Percentiles rank a stretch among this genome's conserved stretches.
phyloP scores from a whole-genome alignment of 2,797 vertebrate species.

The Garrulus glandarius region DNA sequence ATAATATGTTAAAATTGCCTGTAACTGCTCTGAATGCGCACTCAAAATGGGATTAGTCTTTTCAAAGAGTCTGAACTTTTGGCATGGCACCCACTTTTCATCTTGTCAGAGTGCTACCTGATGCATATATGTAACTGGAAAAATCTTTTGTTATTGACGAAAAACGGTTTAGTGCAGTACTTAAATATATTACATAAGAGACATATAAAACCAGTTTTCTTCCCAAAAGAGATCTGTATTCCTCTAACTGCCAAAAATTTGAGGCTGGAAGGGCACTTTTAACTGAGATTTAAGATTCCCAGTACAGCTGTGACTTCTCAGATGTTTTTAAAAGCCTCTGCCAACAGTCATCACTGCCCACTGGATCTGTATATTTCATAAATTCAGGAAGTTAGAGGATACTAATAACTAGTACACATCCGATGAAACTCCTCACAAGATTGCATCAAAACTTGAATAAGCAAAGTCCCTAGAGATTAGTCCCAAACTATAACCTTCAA shows the following conservation, averaged over 20 bases:
- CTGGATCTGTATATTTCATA: neutral
- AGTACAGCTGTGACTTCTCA: conserved; percentile 28
- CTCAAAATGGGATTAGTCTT: neutral
- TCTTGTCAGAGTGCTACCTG: neutral
- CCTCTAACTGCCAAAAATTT: neutral
- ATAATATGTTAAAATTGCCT: neutral
- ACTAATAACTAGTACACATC: neutral
- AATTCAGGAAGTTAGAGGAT: neutral
- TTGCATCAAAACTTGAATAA: neutral
- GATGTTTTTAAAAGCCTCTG: conserved; percentile 36
- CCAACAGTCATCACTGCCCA: neutral
- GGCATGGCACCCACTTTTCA: neutral
- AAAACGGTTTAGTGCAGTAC: neutral
- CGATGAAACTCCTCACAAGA: neutral
- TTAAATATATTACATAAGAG: neutral
- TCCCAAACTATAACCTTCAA: neutral
- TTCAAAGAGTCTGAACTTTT: neutral
- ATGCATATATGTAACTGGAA: neutral
- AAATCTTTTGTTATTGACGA: neutral
- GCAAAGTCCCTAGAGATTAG: neutral
- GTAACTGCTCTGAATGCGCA: neutral
- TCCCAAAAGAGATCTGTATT: conserved; percentile 3
- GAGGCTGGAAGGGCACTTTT: conserved; percentile 4
- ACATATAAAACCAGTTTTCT: conserved; percentile 29
- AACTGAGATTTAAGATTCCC: conserved; percentile 33